Evolutionary conservation across 2,888 invertebrate species (phyloP).

Genomic region (Conops quadrifasciatus): DNA sequence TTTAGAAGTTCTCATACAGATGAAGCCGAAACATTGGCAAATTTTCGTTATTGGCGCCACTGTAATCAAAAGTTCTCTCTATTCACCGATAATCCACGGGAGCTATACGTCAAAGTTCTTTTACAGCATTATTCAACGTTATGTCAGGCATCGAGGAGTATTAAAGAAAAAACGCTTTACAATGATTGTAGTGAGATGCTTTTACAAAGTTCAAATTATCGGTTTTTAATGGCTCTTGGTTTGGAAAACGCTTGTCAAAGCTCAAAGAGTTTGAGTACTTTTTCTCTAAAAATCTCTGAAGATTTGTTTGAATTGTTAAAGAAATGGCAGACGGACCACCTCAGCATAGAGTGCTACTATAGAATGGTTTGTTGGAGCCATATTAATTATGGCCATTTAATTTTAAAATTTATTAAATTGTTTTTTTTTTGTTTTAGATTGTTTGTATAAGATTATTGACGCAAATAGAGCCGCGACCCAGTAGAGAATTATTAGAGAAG

Average conservation of each 20-base stretch:
- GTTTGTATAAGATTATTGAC: background rate
- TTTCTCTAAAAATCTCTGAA: background rate
- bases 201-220: constrained; percentile 5
- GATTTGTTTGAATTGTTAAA: background rate
- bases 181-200: background rate
- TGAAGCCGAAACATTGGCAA: constrained; percentile 26
- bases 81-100: constrained; percentile 44
- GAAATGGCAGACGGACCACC: constrained; percentile 8
- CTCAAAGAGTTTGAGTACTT: background rate
- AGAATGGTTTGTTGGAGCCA: constrained; percentile 44
- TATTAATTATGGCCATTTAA: background rate
- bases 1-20: constrained; percentile 42
- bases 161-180: constrained; percentile 16
- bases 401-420: background rate
- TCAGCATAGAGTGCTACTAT: constrained; percentile 44
- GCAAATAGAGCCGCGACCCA: background rate
- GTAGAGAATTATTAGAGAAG: background rate
- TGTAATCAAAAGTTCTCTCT: constrained; percentile 46
- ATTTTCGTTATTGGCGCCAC: constrained; percentile 43
- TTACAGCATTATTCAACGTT: constrained; percentile 32
- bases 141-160: constrained; percentile 4
- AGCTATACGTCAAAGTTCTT: constrained; percentile 47
- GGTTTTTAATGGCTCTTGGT: constrained; percentile 22
- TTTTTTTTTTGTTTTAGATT: constrained; percentile 1
- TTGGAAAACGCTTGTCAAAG: constrained; percentile 11